These are phyloP conservation scores for Hypsibius dujardini DNA, from an alignment of 1,140 invertebrate species.

Conservation along the genomic window DNA sequence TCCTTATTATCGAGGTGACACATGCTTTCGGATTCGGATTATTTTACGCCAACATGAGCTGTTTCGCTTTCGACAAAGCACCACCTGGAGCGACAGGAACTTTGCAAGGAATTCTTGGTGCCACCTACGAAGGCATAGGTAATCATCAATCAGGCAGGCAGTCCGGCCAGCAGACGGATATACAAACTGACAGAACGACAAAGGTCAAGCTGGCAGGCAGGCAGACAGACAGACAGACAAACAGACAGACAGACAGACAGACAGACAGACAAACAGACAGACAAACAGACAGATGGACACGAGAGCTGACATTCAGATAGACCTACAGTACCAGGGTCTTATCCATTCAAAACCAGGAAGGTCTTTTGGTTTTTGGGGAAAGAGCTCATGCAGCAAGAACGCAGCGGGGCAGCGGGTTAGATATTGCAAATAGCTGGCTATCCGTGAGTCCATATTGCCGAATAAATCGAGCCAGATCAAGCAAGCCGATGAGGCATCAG, in stretches of 20 bases:
- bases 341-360: conserved; percentile 14
- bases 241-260: neutral
- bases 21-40: conserved; percentile 72
- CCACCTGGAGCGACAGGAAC: neutral
- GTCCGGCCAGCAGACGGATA: too few species aligned
- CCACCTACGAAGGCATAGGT: conserved; percentile 15
- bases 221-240: too few species aligned
- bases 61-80: neutral
- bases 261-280: neutral
- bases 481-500: neutral
- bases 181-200: too few species aligned
- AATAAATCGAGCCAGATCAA: neutral
- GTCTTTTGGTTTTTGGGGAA: neutral
- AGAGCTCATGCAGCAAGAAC: neutral
- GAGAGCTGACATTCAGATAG: neutral
- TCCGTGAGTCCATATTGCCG: conserved; percentile 6
- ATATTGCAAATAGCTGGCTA: neutral
- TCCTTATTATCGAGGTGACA: conserved; percentile 61
- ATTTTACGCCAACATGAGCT: conserved; percentile 41
- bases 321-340: neutral
- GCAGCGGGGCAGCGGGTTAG: conserved; percentile 10
- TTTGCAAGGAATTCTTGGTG: conserved; percentile 3
- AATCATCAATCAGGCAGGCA: neutral
- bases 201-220: too few species aligned
- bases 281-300: neutral